phyloP scores from a whole-genome alignment of 2,888 invertebrate genomes.

The Linnaemya tessellans region DNA sequence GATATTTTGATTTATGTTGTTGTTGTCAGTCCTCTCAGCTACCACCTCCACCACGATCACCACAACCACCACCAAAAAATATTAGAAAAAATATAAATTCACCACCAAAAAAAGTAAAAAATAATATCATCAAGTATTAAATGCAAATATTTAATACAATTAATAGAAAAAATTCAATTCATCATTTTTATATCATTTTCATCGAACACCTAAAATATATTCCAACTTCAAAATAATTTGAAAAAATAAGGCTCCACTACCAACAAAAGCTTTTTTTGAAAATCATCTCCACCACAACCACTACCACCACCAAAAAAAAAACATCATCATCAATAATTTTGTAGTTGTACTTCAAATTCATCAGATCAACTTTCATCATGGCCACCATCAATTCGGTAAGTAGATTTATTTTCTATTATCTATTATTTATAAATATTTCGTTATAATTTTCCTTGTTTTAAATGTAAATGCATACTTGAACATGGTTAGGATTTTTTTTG shows the following conservation, averaged over 20 bases:
- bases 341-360: conserved; percentile 68
- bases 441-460: conserved; percentile 8
- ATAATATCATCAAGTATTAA: conserved; percentile 41
- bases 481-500: neutral
- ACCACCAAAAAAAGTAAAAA: conserved; percentile 32
- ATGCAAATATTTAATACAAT: conserved; percentile 20
- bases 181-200: conserved; percentile 52
- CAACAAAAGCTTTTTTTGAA: conserved; percentile 49
- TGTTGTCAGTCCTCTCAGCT: conserved; percentile 76
- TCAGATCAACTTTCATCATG: conserved; percentile 76
- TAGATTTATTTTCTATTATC: conserved; percentile 71
- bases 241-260: conserved; percentile 73
- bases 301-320: conserved; percentile 73
- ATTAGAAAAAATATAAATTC: conserved; percentile 42
- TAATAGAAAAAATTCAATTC: conserved; percentile 33
- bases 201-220: conserved; percentile 52
- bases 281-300: conserved; percentile 73
- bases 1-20: conserved; percentile 80
- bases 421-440: conserved; percentile 29
- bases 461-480: neutral
- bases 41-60: conserved; percentile 69
- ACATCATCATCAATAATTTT: conserved; percentile 68
- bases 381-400: conserved; percentile 83
- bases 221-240: conserved; percentile 12
- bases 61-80: conserved; percentile 57